Evolutionary conservation across 2,797 vertebrate species (phyloP).

Genomic region (Sebastes hopkinsi): DNA sequence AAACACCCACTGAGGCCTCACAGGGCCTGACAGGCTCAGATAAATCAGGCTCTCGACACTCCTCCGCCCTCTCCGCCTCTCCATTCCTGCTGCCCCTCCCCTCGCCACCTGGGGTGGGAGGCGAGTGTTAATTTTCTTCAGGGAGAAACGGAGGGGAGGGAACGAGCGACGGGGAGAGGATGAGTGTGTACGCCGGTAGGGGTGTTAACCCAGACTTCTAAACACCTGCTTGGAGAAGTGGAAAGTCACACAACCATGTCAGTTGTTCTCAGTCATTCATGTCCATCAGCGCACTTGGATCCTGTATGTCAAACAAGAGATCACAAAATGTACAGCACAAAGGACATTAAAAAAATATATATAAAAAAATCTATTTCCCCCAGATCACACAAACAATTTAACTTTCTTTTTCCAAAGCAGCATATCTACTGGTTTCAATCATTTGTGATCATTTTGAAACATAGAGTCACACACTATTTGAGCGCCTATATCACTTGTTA

Average conservation of each 20-base stretch:
- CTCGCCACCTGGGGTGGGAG: slow-evolving; percentile 86
- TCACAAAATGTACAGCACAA: not conserved
- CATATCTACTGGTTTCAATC: accelerated
- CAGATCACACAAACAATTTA: not conserved
- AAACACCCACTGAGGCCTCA: slow-evolving; percentile 80
- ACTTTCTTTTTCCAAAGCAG: not conserved
- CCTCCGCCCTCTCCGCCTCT: slow-evolving; percentile 81
- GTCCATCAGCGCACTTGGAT: not conserved
- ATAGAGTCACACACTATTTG: not conserved
- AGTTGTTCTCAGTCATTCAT: not conserved
- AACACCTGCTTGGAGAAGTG: slow-evolving; percentile 65
- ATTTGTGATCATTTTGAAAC: not conserved
- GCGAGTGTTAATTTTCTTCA: slow-evolving; percentile 86
- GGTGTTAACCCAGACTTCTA: slow-evolving; percentile 61
- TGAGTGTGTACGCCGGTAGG: slow-evolving; percentile 23
- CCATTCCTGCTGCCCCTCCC: slow-evolving; percentile 79
- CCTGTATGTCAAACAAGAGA: not conserved
- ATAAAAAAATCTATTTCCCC: not conserved
- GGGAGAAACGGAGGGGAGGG: slow-evolving; percentile 74
- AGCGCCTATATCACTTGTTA: too few relatives aligned
- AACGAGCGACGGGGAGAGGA: slow-evolving; percentile 48
- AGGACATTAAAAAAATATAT: accelerated
- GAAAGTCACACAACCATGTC: slow-evolving; percentile 34
- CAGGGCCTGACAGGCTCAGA: slow-evolving; percentile 89
- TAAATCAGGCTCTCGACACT: slow-evolving; percentile 88